Evolutionary conservation across 1,140 invertebrate species (phyloP).

Genomic region (Bicyclus anynana): DNA sequence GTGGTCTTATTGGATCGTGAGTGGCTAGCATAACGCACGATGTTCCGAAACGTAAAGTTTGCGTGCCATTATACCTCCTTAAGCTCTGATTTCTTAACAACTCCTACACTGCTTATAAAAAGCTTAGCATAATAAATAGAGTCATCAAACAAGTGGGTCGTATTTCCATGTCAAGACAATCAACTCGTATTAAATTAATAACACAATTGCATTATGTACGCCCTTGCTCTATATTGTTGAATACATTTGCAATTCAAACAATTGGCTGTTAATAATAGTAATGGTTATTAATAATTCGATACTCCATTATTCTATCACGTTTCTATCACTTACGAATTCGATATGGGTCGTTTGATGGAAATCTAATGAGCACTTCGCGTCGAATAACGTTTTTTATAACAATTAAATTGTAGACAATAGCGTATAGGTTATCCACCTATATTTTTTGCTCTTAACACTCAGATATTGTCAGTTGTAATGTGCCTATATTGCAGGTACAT

Average conservation of each 20-base stretch:
- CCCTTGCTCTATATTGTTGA: slow-evolving; percentile 31
- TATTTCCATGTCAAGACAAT: slow-evolving; percentile 30
- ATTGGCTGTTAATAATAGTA: slow-evolving; percentile 17
- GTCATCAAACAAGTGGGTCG: slow-evolving; percentile 14
- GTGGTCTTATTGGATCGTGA: no score
- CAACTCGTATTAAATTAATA: slow-evolving; percentile 20
- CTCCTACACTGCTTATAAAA: slow-evolving; percentile 1
- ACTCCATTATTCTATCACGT: slow-evolving; percentile 4
- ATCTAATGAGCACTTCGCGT: slow-evolving; percentile 12
- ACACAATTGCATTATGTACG: slow-evolving; percentile 21
- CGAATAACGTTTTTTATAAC: slow-evolving; percentile 2
- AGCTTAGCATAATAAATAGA: slow-evolving; percentile 3
- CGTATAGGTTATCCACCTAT: neutral
- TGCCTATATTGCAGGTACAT: no score
- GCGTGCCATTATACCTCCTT: no score
- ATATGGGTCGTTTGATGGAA: slow-evolving; percentile 13
- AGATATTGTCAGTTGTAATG: neutral
- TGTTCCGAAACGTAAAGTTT: no score
- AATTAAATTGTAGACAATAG: slow-evolving; percentile 8
- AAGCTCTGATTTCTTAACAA: neutral
- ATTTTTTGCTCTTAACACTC: neutral
- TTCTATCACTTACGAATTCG: slow-evolving; percentile 23
- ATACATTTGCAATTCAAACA: slow-evolving; percentile 24
- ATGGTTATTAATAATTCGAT: slow-evolving; percentile 19
- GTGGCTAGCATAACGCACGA: no score